A percentile compares a stretch with the other conserved stretches of the same genome.
phyloP scores from a whole-genome alignment of 2,888 invertebrate genomes.

The Acanthosepion lycidas region DNA sequence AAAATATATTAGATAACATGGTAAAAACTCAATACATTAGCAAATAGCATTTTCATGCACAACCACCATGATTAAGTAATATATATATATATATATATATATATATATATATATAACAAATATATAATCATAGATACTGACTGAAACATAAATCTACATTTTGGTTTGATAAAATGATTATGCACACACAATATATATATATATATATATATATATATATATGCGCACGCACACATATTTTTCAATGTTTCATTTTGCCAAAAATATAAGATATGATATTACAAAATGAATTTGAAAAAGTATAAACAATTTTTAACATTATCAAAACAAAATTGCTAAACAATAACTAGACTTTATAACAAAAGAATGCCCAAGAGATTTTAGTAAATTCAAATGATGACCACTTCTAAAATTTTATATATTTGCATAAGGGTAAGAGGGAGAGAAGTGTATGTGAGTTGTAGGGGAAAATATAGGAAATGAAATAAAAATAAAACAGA shows the following conservation, averaged over 20 bases:
- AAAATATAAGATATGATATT: no score
- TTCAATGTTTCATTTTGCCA: no score
- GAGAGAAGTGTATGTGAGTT: background rate
- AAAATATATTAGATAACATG: background rate
- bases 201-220: no score
- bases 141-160: no score
- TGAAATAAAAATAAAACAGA: background rate
- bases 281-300: no score
- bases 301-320: no score
- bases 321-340: background rate
- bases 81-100: background rate
- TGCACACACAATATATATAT: slow-evolving; percentile 13
- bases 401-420: background rate
- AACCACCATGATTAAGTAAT: background rate
- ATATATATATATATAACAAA: no score
- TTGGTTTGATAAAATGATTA: no score
- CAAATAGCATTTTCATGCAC: background rate
- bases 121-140: no score
- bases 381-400: background rate
- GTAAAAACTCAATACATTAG: background rate
- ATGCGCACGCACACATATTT: background rate
- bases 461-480: background rate
- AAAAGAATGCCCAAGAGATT: background rate
- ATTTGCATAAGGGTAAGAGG: background rate
- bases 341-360: background rate